phyloP scores from a whole-genome alignment of 2,113 vertebrate species.

The Thamnophis sirtalis region DNA sequence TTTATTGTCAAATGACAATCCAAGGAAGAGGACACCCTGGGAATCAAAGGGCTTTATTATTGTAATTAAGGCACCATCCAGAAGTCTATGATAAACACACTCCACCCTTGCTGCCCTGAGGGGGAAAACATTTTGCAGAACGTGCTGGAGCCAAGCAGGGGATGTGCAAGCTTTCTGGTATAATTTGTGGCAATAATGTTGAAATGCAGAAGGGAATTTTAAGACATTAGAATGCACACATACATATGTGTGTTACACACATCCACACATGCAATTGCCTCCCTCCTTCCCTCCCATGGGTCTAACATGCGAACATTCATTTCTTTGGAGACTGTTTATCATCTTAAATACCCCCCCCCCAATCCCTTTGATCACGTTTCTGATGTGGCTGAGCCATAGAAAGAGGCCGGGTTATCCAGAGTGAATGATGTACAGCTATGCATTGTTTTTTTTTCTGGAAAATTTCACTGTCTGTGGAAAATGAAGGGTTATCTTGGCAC shows the following conservation, averaged over 20 bases:
- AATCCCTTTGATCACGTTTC: background rate
- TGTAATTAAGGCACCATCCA: slow-evolving; percentile 54
- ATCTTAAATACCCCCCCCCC: background rate
- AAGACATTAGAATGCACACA: background rate
- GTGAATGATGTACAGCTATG: background rate
- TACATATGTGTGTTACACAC: fast-evolving
- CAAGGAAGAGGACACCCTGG: slow-evolving; percentile 56
- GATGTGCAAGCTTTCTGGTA: slow-evolving; percentile 30
- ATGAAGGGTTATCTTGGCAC: slow-evolving; percentile 11
- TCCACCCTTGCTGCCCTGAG: slow-evolving; percentile 51
- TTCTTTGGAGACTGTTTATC: background rate
- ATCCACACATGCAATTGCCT: background rate
- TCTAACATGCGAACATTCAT: background rate
- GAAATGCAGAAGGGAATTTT: slow-evolving; percentile 23
- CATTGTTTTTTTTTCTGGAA: slow-evolving; percentile 24
- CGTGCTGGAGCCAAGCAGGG: slow-evolving; percentile 42
- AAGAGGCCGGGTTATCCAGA: background rate
- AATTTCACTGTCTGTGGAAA: slow-evolving; percentile 28
- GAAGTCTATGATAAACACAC: slow-evolving; percentile 54
- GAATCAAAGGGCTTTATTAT: slow-evolving; percentile 56
- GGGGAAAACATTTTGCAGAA: slow-evolving; percentile 46
- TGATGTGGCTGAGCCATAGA: background rate
- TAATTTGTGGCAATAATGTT: slow-evolving; percentile 30
- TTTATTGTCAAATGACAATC: slow-evolving; percentile 50
- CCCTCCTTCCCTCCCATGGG: background rate